Conservation (phyloP, 2,113 vertebrate species). For the Campylomormyrus numenius region DNA sequence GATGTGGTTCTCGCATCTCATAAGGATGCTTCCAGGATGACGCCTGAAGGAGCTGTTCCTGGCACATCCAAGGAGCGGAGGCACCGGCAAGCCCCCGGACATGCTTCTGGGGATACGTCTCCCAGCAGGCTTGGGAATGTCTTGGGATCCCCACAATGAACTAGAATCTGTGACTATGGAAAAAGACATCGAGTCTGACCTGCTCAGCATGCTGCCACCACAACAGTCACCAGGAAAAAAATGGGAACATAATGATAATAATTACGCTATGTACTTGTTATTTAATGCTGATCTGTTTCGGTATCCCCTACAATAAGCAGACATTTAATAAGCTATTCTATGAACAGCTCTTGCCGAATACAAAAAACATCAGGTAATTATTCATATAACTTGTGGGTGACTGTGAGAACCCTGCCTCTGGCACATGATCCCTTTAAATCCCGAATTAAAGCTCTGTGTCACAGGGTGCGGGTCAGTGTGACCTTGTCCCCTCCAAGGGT, state of each 20-base stretch:
- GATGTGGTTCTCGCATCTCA: background rate
- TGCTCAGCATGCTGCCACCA: background rate
- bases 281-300: background rate
- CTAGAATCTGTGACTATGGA: background rate
- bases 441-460: background rate
- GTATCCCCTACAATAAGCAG: background rate
- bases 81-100: background rate
- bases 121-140: background rate
- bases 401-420: background rate
- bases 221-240: background rate
- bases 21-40: background rate
- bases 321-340: background rate
- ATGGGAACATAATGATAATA: background rate
- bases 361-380: background rate
- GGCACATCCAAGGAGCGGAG: background rate
- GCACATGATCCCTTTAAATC: background rate
- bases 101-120: background rate
- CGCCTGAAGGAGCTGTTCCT: background rate
- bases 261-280: background rate
- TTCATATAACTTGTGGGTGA: background rate
- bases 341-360: background rate
- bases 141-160: background rate
- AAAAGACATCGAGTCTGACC: background rate
- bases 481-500: background rate
- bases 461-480: background rate